Conservation (phyloP, 2,113 vertebrate species). For the Tetraodon nigroviridis region DNA sequence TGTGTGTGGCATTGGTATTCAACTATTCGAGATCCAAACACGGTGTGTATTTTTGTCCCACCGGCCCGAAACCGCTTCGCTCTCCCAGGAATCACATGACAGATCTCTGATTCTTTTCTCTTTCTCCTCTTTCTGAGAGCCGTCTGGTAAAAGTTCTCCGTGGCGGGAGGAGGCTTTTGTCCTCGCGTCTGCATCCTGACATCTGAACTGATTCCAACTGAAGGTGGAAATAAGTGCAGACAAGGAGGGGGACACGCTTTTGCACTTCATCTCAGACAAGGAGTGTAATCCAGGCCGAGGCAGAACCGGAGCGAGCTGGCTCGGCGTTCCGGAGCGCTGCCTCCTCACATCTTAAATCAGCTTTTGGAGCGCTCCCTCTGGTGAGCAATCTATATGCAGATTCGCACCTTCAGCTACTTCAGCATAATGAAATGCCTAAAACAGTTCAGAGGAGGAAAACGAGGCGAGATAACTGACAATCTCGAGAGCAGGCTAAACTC, state of each 20-base stretch:
- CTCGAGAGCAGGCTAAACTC: conserved; percentile 65
- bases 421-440: conserved; percentile 66
- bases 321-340: conserved; percentile 19
- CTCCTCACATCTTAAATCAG: conserved; percentile 55
- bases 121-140: conserved; percentile 41
- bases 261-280: conserved; percentile 13
- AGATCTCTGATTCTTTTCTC: conserved; percentile 23
- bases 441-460: conserved; percentile 56
- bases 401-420: conserved; percentile 64
- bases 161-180: conserved; percentile 41
- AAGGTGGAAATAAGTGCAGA: conserved; percentile 19
- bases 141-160: conserved; percentile 46
- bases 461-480: conserved; percentile 53
- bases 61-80: conserved; percentile 41
- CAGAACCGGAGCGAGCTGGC: background rate
- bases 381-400: conserved; percentile 74
- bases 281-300: conserved; percentile 33
- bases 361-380: conserved; percentile 48
- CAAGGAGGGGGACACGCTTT: conserved; percentile 9
- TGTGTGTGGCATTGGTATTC: background rate
- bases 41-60: conserved; percentile 19
- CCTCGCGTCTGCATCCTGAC: conserved; percentile 21
- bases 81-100: conserved; percentile 37
- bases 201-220: conserved; percentile 18
- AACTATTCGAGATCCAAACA: conserved; percentile 5